These are phyloP conservation scores for Erpornis zantholeuca DNA, from an alignment of 2,113 vertebrate species.

Conservation along the genomic window DNA sequence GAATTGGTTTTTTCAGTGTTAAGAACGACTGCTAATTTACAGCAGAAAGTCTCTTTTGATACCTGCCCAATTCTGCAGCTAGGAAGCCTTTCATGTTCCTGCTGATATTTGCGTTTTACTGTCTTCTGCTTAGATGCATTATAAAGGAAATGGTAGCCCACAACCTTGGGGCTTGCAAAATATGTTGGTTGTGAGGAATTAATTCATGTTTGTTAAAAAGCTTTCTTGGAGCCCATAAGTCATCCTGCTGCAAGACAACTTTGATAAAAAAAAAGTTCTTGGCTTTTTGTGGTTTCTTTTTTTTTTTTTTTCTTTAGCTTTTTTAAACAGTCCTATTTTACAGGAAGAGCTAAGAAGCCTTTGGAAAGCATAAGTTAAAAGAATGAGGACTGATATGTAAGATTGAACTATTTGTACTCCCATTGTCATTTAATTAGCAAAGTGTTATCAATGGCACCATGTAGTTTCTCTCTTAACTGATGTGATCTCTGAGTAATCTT, in stretches of 20 bases:
- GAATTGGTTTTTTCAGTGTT: fast-evolving
- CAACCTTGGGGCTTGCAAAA: neutral
- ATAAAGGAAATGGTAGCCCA: neutral
- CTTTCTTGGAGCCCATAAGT: neutral
- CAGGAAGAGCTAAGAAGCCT: neutral
- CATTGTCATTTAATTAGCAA: neutral
- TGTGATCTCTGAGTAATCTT: neutral
- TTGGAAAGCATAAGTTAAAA: neutral
- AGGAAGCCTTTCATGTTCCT: neutral
- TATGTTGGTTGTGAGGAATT: neutral
- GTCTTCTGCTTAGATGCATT: neutral
- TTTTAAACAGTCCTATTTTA: neutral
- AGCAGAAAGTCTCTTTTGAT: neutral
- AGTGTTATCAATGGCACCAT: neutral
- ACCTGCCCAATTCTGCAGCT: neutral
- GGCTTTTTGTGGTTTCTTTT: neutral
- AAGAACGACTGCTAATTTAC: neutral
- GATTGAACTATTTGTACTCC: neutral
- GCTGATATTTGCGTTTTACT: neutral
- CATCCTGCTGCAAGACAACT: neutral
- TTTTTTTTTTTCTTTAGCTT: neutral
- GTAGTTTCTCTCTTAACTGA: neutral
- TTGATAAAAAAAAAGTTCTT: neutral
- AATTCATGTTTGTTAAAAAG: neutral
- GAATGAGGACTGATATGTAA: neutral